Base-by-base conservation (phyloP, 2,797 vertebrate species). In the Manis pentadactyla region DNA sequence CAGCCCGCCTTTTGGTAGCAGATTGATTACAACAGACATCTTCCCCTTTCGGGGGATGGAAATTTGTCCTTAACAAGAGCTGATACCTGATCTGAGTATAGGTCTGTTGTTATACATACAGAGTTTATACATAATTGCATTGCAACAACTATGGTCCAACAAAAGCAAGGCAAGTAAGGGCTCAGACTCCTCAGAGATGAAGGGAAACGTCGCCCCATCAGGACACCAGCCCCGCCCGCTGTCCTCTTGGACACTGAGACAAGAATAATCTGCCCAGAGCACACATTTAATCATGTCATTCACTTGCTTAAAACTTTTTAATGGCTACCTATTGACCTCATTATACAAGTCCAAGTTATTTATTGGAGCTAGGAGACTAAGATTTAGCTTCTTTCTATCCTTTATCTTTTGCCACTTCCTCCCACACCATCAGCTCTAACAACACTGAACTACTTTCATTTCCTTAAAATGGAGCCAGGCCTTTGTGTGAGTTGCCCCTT, bases 401-500 rank as follows among this genome's bases (percentile, higher is more conserved):
- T 85, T 87, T 81, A 78, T 71, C 18, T 61, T 57, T 89, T 71
- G 61, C 59, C 74, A 39, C 64, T 61, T 79, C 74, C 46, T 78
- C 25, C 19, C 29, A 78, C 31, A 64, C 7, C 19, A 8, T 71
- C 59, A 82, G 12, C 15, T 51, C 51, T 29, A 61, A 57, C 63
- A 49, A 71, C 17, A 84, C 55, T 34, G 57, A 94, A 71, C 73
- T 29, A 74, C 74, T 97, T 95, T 81, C 75, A 77, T 55, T 94
- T 97, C 92, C 89, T 73, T 57, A 86, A 37, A 83, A 37, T 0
- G 53, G 51, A 93, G 66, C 17, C 37, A 69, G 31, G 11, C 15
- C 42, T 49, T 68, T 25, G 53, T 7, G 7, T 1, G 4, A 10
- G 10, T 13, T 39, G 19, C 23, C 18, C 10, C 15, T 37, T 11